Percentiles rank a stretch among this genome's conserved stretches.
Conservation (phyloP, 2,797 vertebrate species). For the Sebastes iracundus region DNA sequence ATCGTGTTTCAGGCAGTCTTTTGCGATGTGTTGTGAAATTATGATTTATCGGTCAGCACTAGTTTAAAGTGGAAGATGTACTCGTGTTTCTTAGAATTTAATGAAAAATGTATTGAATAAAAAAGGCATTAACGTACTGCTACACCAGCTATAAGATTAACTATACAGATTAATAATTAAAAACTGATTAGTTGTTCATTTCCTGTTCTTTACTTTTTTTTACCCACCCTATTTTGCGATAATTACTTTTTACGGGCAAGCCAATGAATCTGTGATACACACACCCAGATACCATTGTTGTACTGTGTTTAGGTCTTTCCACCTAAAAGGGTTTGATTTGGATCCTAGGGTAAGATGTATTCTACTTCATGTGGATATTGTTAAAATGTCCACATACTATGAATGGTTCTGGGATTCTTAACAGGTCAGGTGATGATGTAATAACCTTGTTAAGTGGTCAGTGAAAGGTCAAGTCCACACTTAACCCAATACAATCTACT, state of each 20-base stretch:
- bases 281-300: conserved; percentile 8
- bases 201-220: not conserved
- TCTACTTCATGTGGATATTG: conserved; percentile 15
- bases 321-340: not conserved
- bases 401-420: conserved; percentile 8
- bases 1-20: too few species aligned
- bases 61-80: not conserved
- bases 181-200: not conserved
- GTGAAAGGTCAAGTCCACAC: conserved; percentile 38
- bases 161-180: not conserved
- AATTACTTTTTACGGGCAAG: not conserved
- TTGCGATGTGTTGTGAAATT: too few species aligned
- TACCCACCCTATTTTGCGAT: not conserved
- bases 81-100: not conserved
- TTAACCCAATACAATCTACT: not conserved
- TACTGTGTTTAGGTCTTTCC: not conserved
- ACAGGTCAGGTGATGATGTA: conserved; percentile 35
- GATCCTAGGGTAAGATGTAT: not conserved
- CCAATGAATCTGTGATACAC: not conserved
- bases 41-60: too few species aligned
- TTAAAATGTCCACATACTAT: not conserved
- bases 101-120: not conserved
- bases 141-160: not conserved
- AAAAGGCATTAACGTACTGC: not conserved
- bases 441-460: conserved; percentile 17